phyloP scores from a whole-genome alignment of 2,797 vertebrate genomes.

The Hydrophis major region DNA sequence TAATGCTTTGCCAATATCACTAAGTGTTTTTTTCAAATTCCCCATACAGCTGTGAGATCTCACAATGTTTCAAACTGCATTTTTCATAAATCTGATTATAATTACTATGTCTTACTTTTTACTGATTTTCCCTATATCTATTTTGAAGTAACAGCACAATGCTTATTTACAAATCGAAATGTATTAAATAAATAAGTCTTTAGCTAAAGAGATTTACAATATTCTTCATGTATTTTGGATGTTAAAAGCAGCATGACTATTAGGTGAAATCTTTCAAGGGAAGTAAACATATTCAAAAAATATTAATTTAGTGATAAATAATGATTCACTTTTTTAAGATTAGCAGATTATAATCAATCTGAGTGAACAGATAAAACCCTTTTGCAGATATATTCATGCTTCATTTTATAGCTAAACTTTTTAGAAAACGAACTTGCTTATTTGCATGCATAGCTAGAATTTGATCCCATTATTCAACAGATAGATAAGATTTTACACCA shows the following conservation, averaged over 20 bases:
- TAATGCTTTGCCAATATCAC: not conserved
- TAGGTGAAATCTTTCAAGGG: not conserved
- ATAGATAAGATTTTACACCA: not conserved
- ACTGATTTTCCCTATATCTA: not conserved
- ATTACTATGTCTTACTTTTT: not conserved
- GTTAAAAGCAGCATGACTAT: not conserved
- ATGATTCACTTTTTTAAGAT: not conserved
- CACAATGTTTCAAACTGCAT: not conserved
- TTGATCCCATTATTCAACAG: not conserved
- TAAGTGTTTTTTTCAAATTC: not conserved
- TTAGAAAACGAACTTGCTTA: not conserved
- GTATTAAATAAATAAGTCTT: not conserved
- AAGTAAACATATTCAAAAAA: not conserved
- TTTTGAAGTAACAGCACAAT: not conserved
- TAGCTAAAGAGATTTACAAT: not conserved
- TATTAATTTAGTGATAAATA: not conserved
- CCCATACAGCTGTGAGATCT: not conserved
- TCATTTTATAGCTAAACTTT: not conserved
- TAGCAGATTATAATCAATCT: not conserved
- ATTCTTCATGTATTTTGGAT: not conserved
- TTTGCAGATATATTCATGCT: not conserved
- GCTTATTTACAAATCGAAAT: not conserved
- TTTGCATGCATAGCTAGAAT: not conserved
- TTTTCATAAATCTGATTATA: not conserved
- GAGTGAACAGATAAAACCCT: not conserved